Conservation (phyloP, 2,888 invertebrate species). For the Tetranychus truncatus region DNA sequence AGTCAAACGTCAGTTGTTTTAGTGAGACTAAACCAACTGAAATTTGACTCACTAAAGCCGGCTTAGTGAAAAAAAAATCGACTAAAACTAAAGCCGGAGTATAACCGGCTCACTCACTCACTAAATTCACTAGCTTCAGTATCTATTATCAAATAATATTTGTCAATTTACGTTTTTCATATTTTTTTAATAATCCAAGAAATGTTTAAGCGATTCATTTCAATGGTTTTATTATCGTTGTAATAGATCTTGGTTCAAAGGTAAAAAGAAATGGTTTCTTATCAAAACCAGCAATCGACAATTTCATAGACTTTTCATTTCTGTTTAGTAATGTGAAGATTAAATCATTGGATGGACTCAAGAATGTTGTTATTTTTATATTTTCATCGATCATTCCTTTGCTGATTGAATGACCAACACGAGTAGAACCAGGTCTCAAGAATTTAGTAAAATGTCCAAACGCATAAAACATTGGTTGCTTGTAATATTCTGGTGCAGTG, state of each 20-base stretch:
- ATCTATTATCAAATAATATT: too few relatives aligned
- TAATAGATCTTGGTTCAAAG: not conserved
- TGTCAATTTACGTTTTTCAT: too few relatives aligned
- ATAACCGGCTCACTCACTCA: too few relatives aligned
- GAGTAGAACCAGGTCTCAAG: constrained; percentile 27
- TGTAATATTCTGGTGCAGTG: constrained; percentile 36
- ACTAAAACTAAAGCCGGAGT: too few relatives aligned
- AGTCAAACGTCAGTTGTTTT: too few relatives aligned
- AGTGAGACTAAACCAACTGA: too few relatives aligned
- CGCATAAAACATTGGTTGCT: constrained; percentile 41
- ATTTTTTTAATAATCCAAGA: too few relatives aligned
- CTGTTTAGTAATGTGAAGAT: not conserved
- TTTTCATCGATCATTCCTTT: not conserved
- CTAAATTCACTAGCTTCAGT: too few relatives aligned
- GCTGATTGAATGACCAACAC: constrained; percentile 6
- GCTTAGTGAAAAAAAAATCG: too few relatives aligned
- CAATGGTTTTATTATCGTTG: not conserved
- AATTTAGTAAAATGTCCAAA: constrained; percentile 39
- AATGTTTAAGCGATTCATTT: not conserved
- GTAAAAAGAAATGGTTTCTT: not conserved
- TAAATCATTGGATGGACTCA: not conserved
- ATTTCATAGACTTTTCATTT: not conserved
- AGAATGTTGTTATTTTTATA: not conserved
- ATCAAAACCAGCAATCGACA: not conserved
- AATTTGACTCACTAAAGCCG: too few relatives aligned